Base-by-base conservation (phyloP, 2,797 vertebrate species). In the Tolypeutes matacus region DNA sequence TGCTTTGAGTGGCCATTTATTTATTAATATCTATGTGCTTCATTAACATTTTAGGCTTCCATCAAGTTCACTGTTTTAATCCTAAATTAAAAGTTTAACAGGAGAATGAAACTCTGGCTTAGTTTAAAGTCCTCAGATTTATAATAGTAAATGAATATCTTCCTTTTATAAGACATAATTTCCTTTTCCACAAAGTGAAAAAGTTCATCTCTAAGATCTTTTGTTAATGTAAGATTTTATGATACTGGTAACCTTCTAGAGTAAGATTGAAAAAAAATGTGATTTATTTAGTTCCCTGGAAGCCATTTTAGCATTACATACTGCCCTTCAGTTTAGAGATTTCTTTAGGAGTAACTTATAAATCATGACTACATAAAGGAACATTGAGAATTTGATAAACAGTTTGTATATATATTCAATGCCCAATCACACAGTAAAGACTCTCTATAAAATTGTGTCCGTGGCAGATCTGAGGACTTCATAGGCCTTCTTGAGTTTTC, bases 11-110 rank as follows among this genome's bases (percentile, higher is more conserved):
- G n/a, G 14, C 17, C 7, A 27, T 70, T 67, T 92, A 64, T 53
- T 60, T 29, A 92, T 77, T 89, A 56, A 65, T 53, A 77, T 73
- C 27, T 75, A 13, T 65, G 18, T 93, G 18, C 3, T 89, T 93
- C 64, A 73, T 86, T 89, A 73, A 86, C 0, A 3, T 85, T 81
- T 84, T 56, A 84, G 51, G 17, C 23, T 84, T 88, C 60, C 25
- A 49, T 82, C 58, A 78, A 93, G 53, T 15, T 81, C 72, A 86
- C 31, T 96, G 56, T 69, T 94, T 94, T 92, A 86, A 96, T 88
- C 7, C 46, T 60, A 65, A 60, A 86, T 82, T 83, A 86, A 76
- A 94, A 89, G 7, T 81, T 3, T 49, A 95, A n/a, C 10, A 77
- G 42, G 21, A 64, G 7, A 93, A 46, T 83, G 53, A 80, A 96